Conservation (phyloP, 1,140 invertebrate genomes). For the Zaprionus lachaisei region DNA sequence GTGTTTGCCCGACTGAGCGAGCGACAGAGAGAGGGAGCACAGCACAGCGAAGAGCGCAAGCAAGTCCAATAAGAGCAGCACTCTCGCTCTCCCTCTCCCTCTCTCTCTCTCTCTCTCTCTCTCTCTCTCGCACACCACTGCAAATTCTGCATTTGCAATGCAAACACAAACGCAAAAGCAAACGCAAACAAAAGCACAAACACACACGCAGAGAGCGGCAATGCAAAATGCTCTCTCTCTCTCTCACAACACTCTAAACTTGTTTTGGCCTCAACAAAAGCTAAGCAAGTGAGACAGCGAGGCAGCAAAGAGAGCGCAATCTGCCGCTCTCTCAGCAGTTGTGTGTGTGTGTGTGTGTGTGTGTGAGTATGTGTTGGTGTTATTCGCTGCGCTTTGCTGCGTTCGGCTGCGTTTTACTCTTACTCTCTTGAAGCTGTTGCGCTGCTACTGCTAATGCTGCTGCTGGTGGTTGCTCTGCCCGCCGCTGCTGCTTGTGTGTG, state of each 20-base stretch:
- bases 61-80: constrained; percentile 34
- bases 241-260: constrained; percentile 24
- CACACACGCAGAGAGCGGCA: constrained; percentile 31
- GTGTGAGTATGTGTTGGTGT: constrained; percentile 10
- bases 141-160: constrained; percentile 74
- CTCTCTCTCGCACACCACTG: constrained; percentile 46
- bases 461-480: constrained; percentile 33
- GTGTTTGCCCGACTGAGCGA: constrained; percentile 48
- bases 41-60: constrained; percentile 6
- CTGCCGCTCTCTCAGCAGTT: constrained; percentile 9
- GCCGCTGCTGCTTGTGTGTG: constrained; percentile 28
- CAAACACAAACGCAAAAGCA: constrained; percentile 61
- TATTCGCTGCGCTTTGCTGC: constrained; percentile 64
- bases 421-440: constrained; percentile 52
- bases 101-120: not conserved
- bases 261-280: constrained; percentile 40
- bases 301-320: not conserved
- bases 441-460: constrained; percentile 50
- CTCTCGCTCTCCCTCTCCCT: constrained; percentile 1
- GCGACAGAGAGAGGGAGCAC: not conserved
- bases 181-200: constrained; percentile 40
- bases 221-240: constrained; percentile 62
- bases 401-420: constrained; percentile 63
- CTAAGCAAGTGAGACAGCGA: not conserved
- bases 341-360: not conserved